Conservation (phyloP, 2,888 invertebrate species). For the Drosophila limbata region DNA sequence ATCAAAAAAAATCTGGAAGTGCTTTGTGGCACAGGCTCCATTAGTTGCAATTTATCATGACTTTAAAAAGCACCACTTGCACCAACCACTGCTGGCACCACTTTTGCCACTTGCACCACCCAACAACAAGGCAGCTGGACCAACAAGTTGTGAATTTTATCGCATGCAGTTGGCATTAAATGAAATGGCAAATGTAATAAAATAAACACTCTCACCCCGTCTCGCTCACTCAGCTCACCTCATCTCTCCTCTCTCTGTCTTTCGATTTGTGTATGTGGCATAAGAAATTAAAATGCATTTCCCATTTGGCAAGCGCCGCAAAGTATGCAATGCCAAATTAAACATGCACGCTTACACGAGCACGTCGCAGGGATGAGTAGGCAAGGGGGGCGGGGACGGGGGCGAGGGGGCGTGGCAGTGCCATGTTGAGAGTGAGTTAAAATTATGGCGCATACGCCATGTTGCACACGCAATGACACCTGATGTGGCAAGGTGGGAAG, state of each 20-base stretch:
- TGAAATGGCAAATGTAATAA: constrained; percentile 40
- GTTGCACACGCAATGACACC: constrained; percentile 70
- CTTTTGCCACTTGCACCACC: not conserved
- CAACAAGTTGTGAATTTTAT: constrained; percentile 39
- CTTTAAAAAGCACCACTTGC: constrained; percentile 18
- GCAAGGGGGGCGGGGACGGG: not conserved
- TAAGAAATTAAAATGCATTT: constrained; percentile 54
- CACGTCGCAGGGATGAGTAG: constrained; percentile 38
- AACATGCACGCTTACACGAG: constrained; percentile 73
- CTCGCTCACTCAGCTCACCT: not conserved
- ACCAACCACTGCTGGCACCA: too few relatives aligned
- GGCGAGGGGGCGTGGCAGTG: not conserved
- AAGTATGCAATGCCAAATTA: constrained; percentile 72
- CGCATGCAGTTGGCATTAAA: constrained; percentile 30
- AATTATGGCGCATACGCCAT: constrained; percentile 64
- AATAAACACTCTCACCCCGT: constrained; percentile 23
- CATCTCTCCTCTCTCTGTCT: not conserved
- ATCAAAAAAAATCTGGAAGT: not conserved
- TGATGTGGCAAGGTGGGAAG: constrained; percentile 34
- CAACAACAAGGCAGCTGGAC: not conserved
- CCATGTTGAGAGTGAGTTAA: constrained; percentile 29
- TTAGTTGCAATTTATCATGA: constrained; percentile 13
- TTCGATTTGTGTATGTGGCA: constrained; percentile 1
- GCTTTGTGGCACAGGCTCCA: constrained; percentile 6
- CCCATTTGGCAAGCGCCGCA: constrained; percentile 47